Conservation (phyloP, 2,113 vertebrate species). For the Prionailurus bengalensis region DNA sequence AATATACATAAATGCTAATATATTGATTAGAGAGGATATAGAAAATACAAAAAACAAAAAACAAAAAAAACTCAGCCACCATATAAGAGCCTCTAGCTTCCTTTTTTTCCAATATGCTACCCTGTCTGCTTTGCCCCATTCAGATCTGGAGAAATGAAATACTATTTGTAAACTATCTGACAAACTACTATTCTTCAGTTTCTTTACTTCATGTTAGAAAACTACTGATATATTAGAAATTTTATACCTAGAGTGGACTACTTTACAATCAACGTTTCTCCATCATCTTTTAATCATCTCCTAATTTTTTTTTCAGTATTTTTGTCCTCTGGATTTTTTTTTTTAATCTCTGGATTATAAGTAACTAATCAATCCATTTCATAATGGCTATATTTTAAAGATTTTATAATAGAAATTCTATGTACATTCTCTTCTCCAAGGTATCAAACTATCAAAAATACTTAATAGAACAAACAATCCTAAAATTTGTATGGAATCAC, state of each 20-base stretch:
- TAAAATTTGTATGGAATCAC: neutral
- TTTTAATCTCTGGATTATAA: constrained; percentile 9
- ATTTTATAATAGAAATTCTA: constrained; percentile 34
- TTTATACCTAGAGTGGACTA: neutral
- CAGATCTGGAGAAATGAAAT: neutral
- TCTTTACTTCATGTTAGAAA: neutral
- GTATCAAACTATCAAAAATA: neutral
- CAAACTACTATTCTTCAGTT: neutral
- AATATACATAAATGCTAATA: constrained; percentile 2
- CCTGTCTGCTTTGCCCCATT: neutral
- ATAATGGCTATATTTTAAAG: constrained; percentile 2
- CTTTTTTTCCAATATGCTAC: neutral
- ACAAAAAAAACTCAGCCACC: neutral
- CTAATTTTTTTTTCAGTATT: neutral
- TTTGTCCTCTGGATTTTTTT: neutral
- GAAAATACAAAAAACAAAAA: neutral
- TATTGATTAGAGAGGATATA: neutral
- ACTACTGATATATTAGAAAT: neutral
- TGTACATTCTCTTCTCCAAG: neutral
- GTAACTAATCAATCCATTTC: neutral
- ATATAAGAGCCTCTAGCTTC: neutral
- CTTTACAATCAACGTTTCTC: neutral
- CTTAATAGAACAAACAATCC: neutral
- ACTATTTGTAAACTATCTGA: neutral
- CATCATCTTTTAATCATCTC: neutral